These are phyloP conservation scores for Actinia equina DNA, from an alignment of 64 coral and sea anemone genomes.

Conservation along the genomic window DNA sequence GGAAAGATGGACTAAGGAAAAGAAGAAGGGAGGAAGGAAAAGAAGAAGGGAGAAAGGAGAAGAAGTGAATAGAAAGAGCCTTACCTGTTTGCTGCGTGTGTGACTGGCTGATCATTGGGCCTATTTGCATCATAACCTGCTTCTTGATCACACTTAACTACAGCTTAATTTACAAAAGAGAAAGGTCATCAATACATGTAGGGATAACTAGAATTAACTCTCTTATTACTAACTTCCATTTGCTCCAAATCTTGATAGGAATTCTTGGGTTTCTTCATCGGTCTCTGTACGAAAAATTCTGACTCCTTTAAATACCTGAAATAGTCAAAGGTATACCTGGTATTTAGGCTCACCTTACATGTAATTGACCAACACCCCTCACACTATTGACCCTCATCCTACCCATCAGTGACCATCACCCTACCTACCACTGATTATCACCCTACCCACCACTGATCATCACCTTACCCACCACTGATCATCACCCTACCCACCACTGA, in stretches of 20 bases:
- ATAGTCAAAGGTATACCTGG: background rate
- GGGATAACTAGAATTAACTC: background rate
- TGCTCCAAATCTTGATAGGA: constrained; percentile 29
- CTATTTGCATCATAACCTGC: background rate
- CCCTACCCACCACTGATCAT: background rate
- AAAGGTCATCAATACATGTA: background rate
- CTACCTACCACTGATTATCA: background rate
- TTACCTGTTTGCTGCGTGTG: background rate
- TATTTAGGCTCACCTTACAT: background rate
- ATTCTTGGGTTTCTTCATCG: constrained; percentile 45
- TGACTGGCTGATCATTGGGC: background rate
- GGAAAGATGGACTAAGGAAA: no score
- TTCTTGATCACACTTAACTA: background rate
- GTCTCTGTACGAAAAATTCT: constrained; percentile 48
- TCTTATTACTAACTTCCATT: background rate
- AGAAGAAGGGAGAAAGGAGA: background rate
- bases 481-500: background rate
- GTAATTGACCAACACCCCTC: background rate
- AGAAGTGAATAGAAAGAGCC: background rate
- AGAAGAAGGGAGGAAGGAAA: background rate
- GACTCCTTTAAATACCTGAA: constrained; percentile 39
- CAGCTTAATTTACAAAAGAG: background rate
- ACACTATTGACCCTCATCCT: background rate
- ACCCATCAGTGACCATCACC: background rate
- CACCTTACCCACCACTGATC: background rate